Evolutionary conservation across 30 jellyfish, hydroid and myxozoan genomes (phyloP).

Genomic region (Pseudorhiza aurosa): DNA sequence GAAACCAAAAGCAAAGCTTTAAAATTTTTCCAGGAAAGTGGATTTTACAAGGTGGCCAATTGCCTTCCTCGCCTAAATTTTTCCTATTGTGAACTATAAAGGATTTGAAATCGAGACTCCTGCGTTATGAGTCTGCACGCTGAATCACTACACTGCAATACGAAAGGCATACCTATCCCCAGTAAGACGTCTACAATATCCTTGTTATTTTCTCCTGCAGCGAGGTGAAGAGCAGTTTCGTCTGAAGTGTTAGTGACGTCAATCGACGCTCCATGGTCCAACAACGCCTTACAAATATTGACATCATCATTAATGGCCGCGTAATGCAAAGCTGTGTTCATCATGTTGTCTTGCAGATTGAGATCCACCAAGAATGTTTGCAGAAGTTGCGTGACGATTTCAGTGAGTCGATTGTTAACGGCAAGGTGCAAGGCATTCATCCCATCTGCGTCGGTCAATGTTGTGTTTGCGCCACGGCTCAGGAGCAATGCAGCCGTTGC

Average conservation of each 20-base stretch:
- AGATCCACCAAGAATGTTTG: conserved; percentile 10
- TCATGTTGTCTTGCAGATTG: conserved; percentile 2
- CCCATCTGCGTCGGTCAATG: conserved; percentile 37
- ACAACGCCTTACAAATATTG: conserved; percentile 17
- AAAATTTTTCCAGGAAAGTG: too few relatives aligned
- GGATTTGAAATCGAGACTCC: too few relatives aligned
- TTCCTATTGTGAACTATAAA: too few relatives aligned
- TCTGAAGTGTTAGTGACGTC: not conserved
- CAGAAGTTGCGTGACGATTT: not conserved
- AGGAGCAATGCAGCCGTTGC: conserved; percentile 9
- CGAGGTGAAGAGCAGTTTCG: conserved; percentile 30
- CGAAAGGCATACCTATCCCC: not conserved
- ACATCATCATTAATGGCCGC: conserved; percentile 28
- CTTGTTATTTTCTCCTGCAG: conserved; percentile 15
- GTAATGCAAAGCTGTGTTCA: conserved; percentile 46
- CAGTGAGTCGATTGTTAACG: conserved; percentile 27
- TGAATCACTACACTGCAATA: too few relatives aligned
- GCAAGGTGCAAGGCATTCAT: conserved; percentile 50
- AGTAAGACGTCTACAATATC: not conserved
- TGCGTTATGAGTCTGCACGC: too few relatives aligned
- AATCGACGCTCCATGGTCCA: conserved; percentile 34
- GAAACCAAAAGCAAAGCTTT: too few relatives aligned
- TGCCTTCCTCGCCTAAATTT: too few relatives aligned
- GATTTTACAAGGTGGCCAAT: too few relatives aligned
- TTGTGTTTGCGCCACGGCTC: conserved; percentile 34